These are phyloP conservation scores for Tetragonisca angustula DNA, from an alignment of 2,888 invertebrate genomes.

Conservation along the genomic window DNA sequence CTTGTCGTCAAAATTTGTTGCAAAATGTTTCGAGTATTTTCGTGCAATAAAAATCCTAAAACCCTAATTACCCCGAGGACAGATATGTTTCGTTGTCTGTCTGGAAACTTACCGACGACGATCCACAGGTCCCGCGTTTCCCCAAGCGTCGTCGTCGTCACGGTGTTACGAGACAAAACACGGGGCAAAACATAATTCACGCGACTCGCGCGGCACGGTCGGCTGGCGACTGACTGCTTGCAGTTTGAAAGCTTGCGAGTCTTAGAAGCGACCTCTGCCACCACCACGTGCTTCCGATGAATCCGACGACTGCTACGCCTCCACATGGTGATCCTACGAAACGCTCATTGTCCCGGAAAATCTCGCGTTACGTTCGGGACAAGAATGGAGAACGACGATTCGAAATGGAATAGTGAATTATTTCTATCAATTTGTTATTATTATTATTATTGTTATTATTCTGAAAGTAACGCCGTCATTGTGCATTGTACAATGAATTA, in stretches of 20 bases:
- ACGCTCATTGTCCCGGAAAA: conserved; percentile 26
- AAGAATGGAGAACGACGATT: too few relatives aligned
- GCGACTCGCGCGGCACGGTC: conserved; percentile 72
- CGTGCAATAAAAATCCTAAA: background rate
- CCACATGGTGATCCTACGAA: conserved; percentile 42
- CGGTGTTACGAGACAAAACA: conserved; percentile 4
- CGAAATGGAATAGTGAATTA: too few relatives aligned
- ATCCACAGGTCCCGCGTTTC: conserved; percentile 10
- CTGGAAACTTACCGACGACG: conserved; percentile 21
- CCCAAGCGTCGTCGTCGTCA: background rate
- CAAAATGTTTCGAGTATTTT: too few relatives aligned
- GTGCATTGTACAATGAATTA: too few relatives aligned
- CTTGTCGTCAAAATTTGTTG: too few relatives aligned
- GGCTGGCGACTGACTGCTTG: conserved; percentile 77
- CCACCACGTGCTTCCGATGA: conserved; percentile 74
- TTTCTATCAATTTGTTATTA: too few relatives aligned
- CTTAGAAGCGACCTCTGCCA: conserved; percentile 66
- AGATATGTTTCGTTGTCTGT: background rate
- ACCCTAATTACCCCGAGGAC: background rate
- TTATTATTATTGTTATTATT: too few relatives aligned
- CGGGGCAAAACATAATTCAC: conserved; percentile 64
- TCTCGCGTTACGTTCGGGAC: too few relatives aligned
- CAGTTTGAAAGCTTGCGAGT: conserved; percentile 75
- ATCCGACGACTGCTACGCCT: conserved; percentile 48
- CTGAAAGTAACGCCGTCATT: too few relatives aligned